phyloP scores from a whole-genome alignment of 2,888 invertebrate species.

The Melolontha melolontha region DNA sequence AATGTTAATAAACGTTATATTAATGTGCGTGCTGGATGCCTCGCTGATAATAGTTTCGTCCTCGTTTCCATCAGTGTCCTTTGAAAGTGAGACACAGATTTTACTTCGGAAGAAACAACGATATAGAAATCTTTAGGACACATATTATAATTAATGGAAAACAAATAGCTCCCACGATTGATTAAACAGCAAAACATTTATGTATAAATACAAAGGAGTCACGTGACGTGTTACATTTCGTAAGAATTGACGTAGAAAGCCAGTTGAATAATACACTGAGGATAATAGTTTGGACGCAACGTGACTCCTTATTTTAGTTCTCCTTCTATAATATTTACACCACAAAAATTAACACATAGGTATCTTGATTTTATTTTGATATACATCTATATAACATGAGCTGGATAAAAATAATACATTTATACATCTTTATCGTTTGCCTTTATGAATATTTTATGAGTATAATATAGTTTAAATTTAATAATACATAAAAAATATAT shows the following conservation, averaged over 20 bases:
- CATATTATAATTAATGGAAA: no score
- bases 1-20: slow-evolving; percentile 27
- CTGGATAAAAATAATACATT: slow-evolving; percentile 34
- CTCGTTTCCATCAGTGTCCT: slow-evolving; percentile 18
- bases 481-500: slow-evolving; percentile 34
- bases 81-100: slow-evolving; percentile 46
- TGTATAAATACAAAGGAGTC: slow-evolving; percentile 1
- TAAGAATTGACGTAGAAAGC: slow-evolving; percentile 20
- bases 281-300: no score
- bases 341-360: slow-evolving; percentile 26
- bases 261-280: neutral
- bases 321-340: slow-evolving; percentile 48
- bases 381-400: slow-evolving; percentile 34
- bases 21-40: slow-evolving; percentile 34
- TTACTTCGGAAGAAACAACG: slow-evolving; percentile 4
- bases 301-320: slow-evolving; percentile 45
- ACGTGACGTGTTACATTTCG: neutral
- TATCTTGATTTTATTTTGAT: slow-evolving; percentile 26
- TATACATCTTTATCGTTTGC: slow-evolving; percentile 16
- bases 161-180: neutral
- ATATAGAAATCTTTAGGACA: no score
- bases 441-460: slow-evolving; percentile 12
- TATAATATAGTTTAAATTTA: slow-evolving; percentile 31
- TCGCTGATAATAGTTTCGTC: slow-evolving; percentile 12
- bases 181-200: slow-evolving; percentile 33